Evolutionary conservation across 2,888 invertebrate genomes (phyloP).

Genomic region (Hemaris fuciformis): DNA sequence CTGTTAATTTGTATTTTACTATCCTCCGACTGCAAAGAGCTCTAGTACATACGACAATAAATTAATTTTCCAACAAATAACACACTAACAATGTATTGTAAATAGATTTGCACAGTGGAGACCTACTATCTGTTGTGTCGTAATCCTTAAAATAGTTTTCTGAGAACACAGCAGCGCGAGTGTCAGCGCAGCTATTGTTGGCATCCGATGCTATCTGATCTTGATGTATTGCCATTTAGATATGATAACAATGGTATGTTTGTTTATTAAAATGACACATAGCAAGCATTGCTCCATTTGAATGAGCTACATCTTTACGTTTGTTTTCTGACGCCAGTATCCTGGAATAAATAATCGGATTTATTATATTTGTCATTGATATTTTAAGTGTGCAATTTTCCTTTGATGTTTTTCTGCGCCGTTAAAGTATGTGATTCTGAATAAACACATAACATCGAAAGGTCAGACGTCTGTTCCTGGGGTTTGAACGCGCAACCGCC

Average conservation of each 20-base stretch:
- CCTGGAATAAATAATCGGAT: too few relatives aligned
- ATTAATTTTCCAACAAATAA: background rate
- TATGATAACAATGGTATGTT: slow-evolving; percentile 3
- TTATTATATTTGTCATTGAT: too few relatives aligned
- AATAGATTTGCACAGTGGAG: background rate
- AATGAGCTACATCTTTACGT: too few relatives aligned
- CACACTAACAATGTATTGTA: background rate
- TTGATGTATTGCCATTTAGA: slow-evolving; percentile 10
- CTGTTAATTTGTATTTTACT: too few relatives aligned
- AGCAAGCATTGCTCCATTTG: background rate
- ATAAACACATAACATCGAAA: too few relatives aligned
- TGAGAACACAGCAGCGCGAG: slow-evolving; percentile 1
- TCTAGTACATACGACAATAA: background rate
- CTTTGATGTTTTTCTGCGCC: too few relatives aligned
- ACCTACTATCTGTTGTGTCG: background rate
- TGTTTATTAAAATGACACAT: background rate
- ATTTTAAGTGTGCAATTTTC: too few relatives aligned
- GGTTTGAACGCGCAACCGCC: too few relatives aligned
- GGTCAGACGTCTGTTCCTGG: too few relatives aligned
- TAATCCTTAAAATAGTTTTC: slow-evolving; percentile 8
- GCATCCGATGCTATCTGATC: slow-evolving; percentile 6
- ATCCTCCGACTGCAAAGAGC: too few relatives aligned
- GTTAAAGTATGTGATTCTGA: too few relatives aligned
- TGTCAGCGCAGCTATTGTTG: slow-evolving; percentile 7
- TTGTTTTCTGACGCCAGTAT: too few relatives aligned